A percentile compares a stretch with the other conserved stretches of the same genome.
Conservation (phyloP, 1,140 invertebrate species). For the Ceratosolen solmsi region DNA sequence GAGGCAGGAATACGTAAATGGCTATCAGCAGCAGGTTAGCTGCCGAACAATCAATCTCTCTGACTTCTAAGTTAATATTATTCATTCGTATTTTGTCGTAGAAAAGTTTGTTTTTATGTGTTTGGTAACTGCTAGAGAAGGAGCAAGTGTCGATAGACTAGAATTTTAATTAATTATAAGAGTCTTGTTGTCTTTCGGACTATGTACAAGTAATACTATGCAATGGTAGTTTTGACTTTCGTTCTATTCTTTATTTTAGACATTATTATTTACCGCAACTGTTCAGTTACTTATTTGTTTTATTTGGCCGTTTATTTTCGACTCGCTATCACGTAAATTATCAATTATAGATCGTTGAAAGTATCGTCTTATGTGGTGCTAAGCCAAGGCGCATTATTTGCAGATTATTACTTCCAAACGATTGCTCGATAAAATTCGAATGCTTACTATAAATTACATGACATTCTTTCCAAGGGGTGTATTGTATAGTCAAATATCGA, state of each 20-base stretch:
- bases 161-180: not conserved
- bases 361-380: not conserved
- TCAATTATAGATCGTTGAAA: not conserved
- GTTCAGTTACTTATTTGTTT: not conserved
- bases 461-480: not conserved
- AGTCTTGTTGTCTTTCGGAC: not conserved
- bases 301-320: not conserved
- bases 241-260: conserved; percentile 3
- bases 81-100: conserved; percentile 54
- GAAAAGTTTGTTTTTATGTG: conserved; percentile 47
- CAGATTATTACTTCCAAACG: too few relatives aligned
- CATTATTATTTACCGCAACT: not conserved
- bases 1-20: conserved; percentile 72
- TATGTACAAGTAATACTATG: too few relatives aligned
- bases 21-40: conserved; percentile 73
- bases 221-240: too few relatives aligned
- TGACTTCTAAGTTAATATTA: conserved; percentile 53
- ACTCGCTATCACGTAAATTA: not conserved
- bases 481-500: conserved; percentile 13
- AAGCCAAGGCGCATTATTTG: not conserved
- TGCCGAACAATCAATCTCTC: conserved; percentile 52
- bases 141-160: conserved; percentile 14
- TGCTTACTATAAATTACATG: conserved; percentile 15
- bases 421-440: conserved; percentile 53
- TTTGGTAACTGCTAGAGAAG: conserved; percentile 40